These are phyloP conservation scores for Bhutanitis thaidina DNA, from an alignment of 2,888 invertebrate species.

Conservation along the genomic window DNA sequence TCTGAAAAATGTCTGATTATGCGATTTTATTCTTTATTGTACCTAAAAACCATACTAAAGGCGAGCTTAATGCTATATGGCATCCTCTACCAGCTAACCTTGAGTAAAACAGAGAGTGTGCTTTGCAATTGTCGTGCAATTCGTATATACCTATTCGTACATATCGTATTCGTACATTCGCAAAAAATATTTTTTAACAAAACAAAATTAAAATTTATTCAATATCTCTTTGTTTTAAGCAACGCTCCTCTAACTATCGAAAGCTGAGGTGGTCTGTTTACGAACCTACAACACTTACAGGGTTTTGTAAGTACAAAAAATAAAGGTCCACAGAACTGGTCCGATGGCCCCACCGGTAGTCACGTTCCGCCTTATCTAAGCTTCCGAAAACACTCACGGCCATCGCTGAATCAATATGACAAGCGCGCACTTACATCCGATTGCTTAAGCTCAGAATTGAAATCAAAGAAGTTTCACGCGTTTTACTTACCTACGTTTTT, in stretches of 20 bases:
- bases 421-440: constrained; percentile 59
- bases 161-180: no score
- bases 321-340: constrained; percentile 52
- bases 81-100: no score
- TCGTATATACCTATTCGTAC: no score
- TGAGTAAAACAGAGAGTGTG: no score
- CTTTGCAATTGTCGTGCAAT: no score
- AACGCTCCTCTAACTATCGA: constrained; percentile 8
- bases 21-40: no score
- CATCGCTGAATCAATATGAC: constrained; percentile 65
- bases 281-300: constrained; percentile 36
- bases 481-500: neutral
- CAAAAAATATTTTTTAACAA: no score
- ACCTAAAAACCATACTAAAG: no score
- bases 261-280: constrained; percentile 23
- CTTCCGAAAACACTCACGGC: constrained; percentile 59
- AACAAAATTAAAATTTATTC: no score
- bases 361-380: constrained; percentile 65
- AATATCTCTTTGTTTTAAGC: no score
- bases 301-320: constrained; percentile 40
- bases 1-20: no score
- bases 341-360: constrained; percentile 44
- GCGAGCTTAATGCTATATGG: no score
- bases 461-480: constrained; percentile 31
- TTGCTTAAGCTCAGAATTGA: constrained; percentile 50